phyloP scores from a whole-genome alignment of 2,888 invertebrate genomes.

The Drosophila eohydei region DNA sequence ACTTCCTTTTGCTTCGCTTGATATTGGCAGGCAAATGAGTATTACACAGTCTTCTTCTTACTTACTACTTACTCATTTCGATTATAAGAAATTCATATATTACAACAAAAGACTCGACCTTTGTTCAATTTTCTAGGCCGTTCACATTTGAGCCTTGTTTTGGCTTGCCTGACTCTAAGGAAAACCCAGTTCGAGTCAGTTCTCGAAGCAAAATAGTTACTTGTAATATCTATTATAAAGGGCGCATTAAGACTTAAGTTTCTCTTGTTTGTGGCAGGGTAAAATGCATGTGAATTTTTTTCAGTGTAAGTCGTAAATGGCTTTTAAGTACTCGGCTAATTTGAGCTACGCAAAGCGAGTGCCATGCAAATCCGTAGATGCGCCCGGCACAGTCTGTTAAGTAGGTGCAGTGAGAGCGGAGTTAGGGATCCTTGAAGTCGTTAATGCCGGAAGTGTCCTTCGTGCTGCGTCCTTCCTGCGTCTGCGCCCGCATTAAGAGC shows the following conservation, averaged over 20 bases:
- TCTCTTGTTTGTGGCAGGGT: background rate
- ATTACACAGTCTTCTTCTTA: no score
- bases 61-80: no score
- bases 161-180: background rate
- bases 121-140: no score
- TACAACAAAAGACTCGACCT: no score
- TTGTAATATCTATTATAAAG: background rate
- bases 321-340: conserved; percentile 54
- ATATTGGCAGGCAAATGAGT: no score
- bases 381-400: conserved; percentile 30
- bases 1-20: no score
- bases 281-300: conserved; percentile 25
- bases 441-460: conserved; percentile 76
- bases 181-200: background rate
- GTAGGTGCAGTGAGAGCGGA: conserved; percentile 37
- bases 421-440: conserved; percentile 53
- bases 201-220: background rate
- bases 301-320: conserved; percentile 46
- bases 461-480: conserved; percentile 42
- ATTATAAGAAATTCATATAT: no score
- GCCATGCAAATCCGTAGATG: conserved; percentile 41
- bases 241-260: background rate
- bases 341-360: conserved; percentile 43
- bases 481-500: conserved; percentile 63
- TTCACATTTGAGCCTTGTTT: background rate